Evolutionary conservation across 2,113 vertebrate species (phyloP).

Genomic region (Nesoenas mayeri): DNA sequence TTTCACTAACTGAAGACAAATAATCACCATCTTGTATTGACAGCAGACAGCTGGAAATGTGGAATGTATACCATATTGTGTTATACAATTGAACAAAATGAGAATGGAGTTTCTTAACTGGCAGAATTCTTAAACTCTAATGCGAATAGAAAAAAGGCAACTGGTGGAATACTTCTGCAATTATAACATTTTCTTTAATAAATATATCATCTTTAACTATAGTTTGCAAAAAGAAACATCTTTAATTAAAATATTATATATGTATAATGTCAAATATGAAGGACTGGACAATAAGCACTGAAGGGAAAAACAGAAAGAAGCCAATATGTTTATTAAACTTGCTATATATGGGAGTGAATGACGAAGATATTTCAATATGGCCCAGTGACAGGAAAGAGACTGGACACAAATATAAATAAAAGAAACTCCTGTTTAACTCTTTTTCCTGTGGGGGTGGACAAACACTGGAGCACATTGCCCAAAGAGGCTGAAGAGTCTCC

Average conservation of each 20-base stretch:
- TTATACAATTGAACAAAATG: neutral
- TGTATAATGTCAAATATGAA: neutral
- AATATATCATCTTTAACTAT: neutral
- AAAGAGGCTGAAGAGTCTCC: neutral
- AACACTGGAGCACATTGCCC: fast-evolving
- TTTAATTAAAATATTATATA: neutral
- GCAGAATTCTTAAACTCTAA: neutral
- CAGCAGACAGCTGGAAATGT: neutral
- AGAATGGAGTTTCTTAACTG: neutral
- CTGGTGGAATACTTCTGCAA: neutral
- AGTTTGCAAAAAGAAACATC: neutral
- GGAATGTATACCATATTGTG: neutral
- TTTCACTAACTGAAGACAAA: neutral
- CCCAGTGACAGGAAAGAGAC: neutral
- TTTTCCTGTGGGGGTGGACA: neutral
- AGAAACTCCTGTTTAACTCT: neutral
- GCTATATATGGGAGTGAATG: neutral
- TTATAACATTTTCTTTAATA: neutral
- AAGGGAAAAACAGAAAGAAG: neutral
- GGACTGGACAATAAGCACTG: neutral
- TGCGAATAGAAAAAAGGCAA: neutral
- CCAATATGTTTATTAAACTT: neutral
- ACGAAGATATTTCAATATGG: neutral
- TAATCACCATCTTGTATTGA: neutral
- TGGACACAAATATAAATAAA: neutral